Conservation (phyloP, 1,140 invertebrate genomes). For the Mizuhopecten yessoensis region DNA sequence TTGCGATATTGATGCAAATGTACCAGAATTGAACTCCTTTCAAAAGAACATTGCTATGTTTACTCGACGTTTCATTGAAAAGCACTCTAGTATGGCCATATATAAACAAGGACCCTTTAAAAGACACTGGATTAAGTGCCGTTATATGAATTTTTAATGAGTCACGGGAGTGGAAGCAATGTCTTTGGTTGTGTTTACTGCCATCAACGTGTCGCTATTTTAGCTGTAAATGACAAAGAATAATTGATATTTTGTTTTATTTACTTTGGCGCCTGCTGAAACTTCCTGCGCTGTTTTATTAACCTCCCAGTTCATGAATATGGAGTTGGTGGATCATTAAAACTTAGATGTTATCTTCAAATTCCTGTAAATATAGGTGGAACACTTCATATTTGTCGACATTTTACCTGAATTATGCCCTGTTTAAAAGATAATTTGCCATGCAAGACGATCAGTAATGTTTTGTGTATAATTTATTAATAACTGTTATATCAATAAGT, state of each 20-base stretch:
- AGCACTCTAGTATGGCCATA: too few species aligned
- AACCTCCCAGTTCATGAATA: slow-evolving; percentile 13
- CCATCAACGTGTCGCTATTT: background rate
- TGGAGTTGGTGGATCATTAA: background rate
- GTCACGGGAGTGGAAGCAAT: background rate
- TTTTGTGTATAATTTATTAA: background rate
- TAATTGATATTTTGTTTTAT: slow-evolving; percentile 30
- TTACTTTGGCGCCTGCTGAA: background rate
- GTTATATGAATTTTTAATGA: background rate
- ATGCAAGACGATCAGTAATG: background rate
- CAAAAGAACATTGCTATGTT: too few species aligned
- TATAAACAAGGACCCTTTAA: background rate
- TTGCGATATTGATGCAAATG: too few species aligned
- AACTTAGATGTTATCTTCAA: background rate
- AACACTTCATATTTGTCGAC: background rate
- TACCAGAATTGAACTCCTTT: too few species aligned
- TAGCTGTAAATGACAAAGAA: slow-evolving; percentile 13
- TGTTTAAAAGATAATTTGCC: background rate
- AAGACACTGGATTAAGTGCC: background rate
- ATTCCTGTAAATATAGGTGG: background rate
- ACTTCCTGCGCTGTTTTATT: background rate
- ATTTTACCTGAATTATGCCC: background rate
- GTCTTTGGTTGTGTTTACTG: background rate
- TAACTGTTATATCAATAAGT: background rate
- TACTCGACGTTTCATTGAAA: too few species aligned